Base-by-base conservation (phyloP, 1,140 invertebrate species). In the Medauroidea extradentata region DNA sequence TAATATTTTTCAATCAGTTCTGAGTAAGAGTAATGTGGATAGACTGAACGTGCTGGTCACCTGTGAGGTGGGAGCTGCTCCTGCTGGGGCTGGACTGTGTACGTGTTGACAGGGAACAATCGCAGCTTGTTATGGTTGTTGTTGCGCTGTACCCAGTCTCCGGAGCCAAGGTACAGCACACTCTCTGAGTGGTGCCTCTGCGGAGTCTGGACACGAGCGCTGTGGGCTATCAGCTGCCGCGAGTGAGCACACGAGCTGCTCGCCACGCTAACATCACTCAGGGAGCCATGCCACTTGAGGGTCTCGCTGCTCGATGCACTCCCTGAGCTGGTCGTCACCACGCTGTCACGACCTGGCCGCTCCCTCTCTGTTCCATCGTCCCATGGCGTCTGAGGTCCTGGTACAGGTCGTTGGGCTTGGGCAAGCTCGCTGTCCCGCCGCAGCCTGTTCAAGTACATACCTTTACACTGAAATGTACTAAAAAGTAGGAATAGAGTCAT, bases 181-280 rank as follows among this genome's bases (percentile, higher is more conserved):
- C 88, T 90, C 71, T 91, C 89, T 3, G 88, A 90, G 63, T 89
- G 83, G 71, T 91, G 89, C 60, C 88, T 78, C 73, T 91, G 88
- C 4, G 89, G 89, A 8, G 88, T 87, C 68, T 87, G 83, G 8
- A 92, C 89, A 53, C 87, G 78, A 21, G 89, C 85, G 65, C 89
- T 91, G 65, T 91, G 89, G 14, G 85, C 89, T 60, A 91, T 90
- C 21, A 87, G 76, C 63, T 89, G 86, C 58, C 79, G 80, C 42
- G 69, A 72, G 62, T 71, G 72, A 1, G 71, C 70, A 53, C 66
- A 69, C 23, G 69, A 70, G 64, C 64, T 69, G 38, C 83, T 85
- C 4, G 84, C 80, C 19, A 87, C 82, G 60, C 86, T 88, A 9
- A 90, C 81, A 67, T 89, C 88, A 67, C 86, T 88, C 76, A 86